A percentile compares a stretch with the other conserved stretches of the same genome.
phyloP scores from a whole-genome alignment of 2,113 vertebrate species.

The Acrocephalus kingi region DNA sequence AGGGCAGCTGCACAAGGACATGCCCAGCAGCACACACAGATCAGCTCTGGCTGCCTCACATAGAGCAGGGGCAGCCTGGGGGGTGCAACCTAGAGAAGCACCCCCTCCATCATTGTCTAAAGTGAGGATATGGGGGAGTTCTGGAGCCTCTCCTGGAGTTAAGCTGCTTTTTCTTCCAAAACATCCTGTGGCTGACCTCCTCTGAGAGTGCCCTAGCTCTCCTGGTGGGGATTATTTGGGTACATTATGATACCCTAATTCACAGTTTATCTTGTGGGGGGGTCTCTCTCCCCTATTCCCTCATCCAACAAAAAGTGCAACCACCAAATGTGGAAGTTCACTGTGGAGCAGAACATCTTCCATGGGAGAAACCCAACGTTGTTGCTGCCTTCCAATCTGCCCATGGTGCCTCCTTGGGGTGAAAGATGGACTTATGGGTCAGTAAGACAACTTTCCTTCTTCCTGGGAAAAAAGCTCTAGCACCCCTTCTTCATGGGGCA shows the following conservation, averaged over 20 bases:
- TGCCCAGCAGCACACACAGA: background rate
- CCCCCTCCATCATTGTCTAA: fast-evolving
- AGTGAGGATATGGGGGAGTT: background rate
- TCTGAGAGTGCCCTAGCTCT: background rate
- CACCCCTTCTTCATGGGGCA: background rate
- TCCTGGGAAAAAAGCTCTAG: background rate
- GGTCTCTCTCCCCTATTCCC: background rate
- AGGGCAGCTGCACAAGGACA: background rate
- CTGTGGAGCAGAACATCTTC: background rate
- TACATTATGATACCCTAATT: background rate
- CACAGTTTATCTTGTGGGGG: background rate
- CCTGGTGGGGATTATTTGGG: background rate
- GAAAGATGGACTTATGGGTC: background rate
- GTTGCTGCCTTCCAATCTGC: background rate
- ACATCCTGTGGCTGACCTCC: background rate
- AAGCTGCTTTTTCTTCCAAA: background rate
- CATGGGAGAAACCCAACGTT: background rate
- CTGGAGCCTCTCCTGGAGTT: background rate
- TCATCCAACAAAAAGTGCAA: background rate
- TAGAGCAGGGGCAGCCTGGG: background rate
- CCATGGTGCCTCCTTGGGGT: fast-evolving
- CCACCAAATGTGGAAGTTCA: background rate
- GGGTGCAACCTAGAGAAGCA: background rate
- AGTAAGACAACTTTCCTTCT: background rate
- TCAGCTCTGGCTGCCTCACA: background rate